A percentile compares a stretch with the other conserved stretches of the same genome.
Evolutionary conservation across 1,140 invertebrate genomes (phyloP).

Genomic region (Chymomyza costata): DNA sequence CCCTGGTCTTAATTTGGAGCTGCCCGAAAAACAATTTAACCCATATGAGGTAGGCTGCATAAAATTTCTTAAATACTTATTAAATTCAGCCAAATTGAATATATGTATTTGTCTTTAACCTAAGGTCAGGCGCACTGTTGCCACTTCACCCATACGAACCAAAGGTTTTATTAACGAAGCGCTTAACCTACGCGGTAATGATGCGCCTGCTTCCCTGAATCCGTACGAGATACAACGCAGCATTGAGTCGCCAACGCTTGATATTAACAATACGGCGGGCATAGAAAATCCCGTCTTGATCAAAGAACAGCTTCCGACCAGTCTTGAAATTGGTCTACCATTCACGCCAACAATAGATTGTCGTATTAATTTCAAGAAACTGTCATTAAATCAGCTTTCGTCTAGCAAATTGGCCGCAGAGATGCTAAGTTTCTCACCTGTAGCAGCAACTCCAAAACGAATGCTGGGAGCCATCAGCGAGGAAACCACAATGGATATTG

Average conservation of each 20-base stretch:
- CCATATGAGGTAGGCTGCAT: constrained; percentile 57
- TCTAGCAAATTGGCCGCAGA: constrained; percentile 65
- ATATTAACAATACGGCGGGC: constrained; percentile 32
- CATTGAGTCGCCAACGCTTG: no score
- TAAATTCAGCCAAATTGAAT: no score
- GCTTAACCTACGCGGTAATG: constrained; percentile 58
- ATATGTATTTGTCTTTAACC: no score
- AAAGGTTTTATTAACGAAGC: constrained; percentile 66
- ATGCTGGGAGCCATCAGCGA: constrained; percentile 65
- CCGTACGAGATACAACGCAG: constrained; percentile 67
- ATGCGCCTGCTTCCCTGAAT: constrained; percentile 53
- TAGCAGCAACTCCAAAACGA: constrained; percentile 31
- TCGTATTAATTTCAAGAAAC: constrained; percentile 68
- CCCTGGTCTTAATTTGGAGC: constrained; percentile 66
- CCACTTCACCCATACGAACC: constrained; percentile 36
- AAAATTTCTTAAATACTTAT: no score
- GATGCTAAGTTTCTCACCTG: constrained; percentile 66
- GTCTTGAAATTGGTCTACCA: constrained; percentile 57
- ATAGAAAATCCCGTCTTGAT: constrained; percentile 52
- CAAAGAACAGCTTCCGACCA: constrained; percentile 33
- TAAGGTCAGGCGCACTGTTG: constrained; percentile 50
- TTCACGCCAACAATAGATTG: constrained; percentile 65
- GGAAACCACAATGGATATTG: constrained; percentile 68
- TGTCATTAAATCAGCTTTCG: constrained; percentile 57
- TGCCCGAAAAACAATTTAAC: constrained; percentile 72